Conservation (phyloP, 2,113 vertebrate species). For the Mus spicilegus region DNA sequence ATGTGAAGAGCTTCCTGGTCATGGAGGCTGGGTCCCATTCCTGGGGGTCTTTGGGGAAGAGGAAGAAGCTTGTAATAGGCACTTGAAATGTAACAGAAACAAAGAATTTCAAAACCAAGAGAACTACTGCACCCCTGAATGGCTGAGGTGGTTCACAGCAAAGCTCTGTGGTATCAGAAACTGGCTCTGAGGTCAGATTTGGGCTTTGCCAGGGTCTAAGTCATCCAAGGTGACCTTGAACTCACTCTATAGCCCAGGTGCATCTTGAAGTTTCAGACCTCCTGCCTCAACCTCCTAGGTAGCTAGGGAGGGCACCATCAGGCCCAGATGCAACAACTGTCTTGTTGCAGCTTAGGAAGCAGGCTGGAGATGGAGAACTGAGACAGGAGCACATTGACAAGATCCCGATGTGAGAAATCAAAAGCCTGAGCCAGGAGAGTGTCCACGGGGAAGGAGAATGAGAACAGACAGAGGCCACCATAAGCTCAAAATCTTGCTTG, state of each 20-base stretch:
- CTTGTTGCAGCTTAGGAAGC: background rate
- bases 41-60: background rate
- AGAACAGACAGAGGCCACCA: accelerated
- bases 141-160: too few relatives aligned
- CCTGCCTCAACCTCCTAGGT: background rate
- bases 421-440: too few relatives aligned
- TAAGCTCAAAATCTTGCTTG: accelerated
- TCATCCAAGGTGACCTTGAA: background rate
- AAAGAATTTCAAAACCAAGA: background rate
- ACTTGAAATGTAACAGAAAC: too few relatives aligned
- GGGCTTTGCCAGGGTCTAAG: background rate
- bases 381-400: background rate
- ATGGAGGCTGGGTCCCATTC: background rate
- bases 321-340: too few relatives aligned
- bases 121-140: background rate
- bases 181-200: background rate
- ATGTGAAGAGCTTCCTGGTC: background rate
- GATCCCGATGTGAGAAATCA: background rate
- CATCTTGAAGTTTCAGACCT: background rate
- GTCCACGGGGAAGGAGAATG: background rate
- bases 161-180: background rate
- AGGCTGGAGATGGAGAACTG: too few relatives aligned
- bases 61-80: background rate
- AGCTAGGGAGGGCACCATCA: background rate
- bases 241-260: background rate